phyloP scores from a whole-genome alignment of 2,797 vertebrate genomes.

The Neostethus bicornis region DNA sequence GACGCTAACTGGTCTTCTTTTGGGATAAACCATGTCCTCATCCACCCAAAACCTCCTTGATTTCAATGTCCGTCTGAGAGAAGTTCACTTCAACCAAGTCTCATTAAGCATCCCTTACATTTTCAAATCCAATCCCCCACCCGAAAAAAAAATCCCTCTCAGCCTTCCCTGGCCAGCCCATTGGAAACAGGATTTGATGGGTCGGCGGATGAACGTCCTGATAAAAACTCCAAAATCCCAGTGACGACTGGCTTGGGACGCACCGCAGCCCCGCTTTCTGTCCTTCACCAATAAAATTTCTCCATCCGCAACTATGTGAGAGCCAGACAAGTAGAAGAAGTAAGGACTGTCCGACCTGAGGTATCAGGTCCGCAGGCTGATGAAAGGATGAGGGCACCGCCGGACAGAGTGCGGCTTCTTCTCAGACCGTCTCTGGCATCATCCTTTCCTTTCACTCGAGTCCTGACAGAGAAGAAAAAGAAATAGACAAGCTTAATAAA shows the following conservation, averaged over 20 bases:
- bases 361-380: slow-evolving; percentile 59
- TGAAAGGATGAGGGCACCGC: slow-evolving; percentile 36
- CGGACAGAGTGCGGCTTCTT: slow-evolving; percentile 33
- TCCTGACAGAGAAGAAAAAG: slow-evolving; percentile 54
- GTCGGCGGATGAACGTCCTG: slow-evolving; percentile 15
- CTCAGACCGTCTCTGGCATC: slow-evolving; percentile 53
- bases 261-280: slow-evolving; percentile 27
- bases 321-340: slow-evolving; percentile 47
- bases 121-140: slow-evolving; percentile 10
- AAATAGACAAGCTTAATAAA: slow-evolving; percentile 62
- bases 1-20: slow-evolving; percentile 32
- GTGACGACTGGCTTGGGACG: slow-evolving; percentile 21
- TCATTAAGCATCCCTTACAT: slow-evolving; percentile 8
- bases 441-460: slow-evolving; percentile 52
- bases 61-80: slow-evolving; percentile 24
- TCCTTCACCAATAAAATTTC: slow-evolving; percentile 51
- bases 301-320: slow-evolving; percentile 34
- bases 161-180: slow-evolving; percentile 22
- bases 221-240: slow-evolving; percentile 37
- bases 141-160: slow-evolving; percentile 21
- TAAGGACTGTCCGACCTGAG: slow-evolving; percentile 57
- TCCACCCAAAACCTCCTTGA: slow-evolving; percentile 21
- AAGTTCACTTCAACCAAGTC: slow-evolving; percentile 57
- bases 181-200: slow-evolving; percentile 10
- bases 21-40: slow-evolving; percentile 40